Evolutionary conservation across 2,888 invertebrate genomes (phyloP).

Genomic region (Heteromyza rotundicornis): DNA sequence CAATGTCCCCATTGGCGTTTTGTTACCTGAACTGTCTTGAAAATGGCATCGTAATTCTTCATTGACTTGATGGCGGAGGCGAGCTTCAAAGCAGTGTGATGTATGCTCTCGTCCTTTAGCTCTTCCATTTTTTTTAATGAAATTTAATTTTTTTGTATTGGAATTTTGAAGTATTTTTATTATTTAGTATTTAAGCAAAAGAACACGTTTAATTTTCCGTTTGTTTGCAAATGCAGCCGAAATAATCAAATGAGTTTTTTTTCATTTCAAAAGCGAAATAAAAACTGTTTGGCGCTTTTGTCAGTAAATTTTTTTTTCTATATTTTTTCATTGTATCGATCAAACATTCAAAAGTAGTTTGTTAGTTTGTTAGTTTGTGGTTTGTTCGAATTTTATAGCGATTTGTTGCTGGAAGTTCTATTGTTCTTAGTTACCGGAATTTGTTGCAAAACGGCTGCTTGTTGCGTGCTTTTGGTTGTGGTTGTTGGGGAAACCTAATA

Average conservation of each 20-base stretch:
- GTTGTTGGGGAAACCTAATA: neutral
- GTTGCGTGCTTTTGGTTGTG: neutral
- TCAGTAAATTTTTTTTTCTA: neutral
- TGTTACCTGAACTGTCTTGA: conserved; percentile 82
- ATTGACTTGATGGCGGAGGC: conserved; percentile 80
- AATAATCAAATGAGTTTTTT: too few relatives aligned
- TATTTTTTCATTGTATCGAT: neutral
- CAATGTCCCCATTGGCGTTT: too few relatives aligned
- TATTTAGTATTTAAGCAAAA: too few relatives aligned
- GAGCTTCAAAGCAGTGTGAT: conserved; percentile 78
- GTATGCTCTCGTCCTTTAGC: conserved; percentile 65
- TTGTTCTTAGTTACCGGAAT: neutral
- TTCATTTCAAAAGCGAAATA: neutral
- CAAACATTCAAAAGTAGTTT: too few relatives aligned
- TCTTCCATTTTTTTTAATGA: conserved; percentile 60
- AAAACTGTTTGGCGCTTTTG: neutral
- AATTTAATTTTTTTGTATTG: too few relatives aligned
- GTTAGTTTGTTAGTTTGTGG: neutral
- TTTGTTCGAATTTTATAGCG: neutral
- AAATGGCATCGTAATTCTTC: conserved; percentile 77
- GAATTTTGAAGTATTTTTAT: too few relatives aligned
- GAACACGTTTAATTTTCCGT: neutral
- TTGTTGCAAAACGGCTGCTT: neutral
- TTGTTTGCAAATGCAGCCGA: neutral
- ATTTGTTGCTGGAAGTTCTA: neutral